These are phyloP conservation scores for Gastrophryne carolinensis DNA, from an alignment of 2,797 vertebrate species.

Conservation along the genomic window DNA sequence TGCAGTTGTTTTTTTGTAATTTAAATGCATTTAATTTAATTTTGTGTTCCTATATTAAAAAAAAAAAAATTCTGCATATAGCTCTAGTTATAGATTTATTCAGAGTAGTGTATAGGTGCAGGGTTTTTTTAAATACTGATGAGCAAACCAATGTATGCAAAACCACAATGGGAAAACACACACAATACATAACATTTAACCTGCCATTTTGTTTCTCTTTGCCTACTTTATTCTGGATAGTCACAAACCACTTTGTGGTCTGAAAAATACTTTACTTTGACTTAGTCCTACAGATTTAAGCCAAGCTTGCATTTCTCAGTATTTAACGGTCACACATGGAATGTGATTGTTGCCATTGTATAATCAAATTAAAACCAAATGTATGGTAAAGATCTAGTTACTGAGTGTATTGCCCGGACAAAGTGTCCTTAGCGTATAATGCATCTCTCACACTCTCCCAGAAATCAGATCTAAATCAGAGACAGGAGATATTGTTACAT, in stretches of 20 bases:
- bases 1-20: slow-evolving; percentile 4
- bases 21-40: neutral
- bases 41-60: too few species aligned
- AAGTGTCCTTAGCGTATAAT: neutral
- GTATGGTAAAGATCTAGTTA: neutral
- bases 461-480: neutral
- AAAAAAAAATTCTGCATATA: too few species aligned
- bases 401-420: neutral
- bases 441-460: neutral
- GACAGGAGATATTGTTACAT: slow-evolving; percentile 3
- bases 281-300: neutral
- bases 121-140: too few species aligned
- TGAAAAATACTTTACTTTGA: neutral
- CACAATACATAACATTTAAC: too few species aligned
- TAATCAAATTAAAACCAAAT: neutral
- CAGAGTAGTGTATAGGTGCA: too few species aligned
- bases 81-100: too few species aligned
- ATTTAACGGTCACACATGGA: neutral
- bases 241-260: neutral
- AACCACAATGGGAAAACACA: too few species aligned
- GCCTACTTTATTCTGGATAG: too few species aligned
- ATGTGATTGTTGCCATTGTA: neutral
- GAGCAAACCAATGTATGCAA: too few species aligned
- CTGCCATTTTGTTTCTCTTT: too few species aligned
- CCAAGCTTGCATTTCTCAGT: neutral